Evolutionary conservation across 2,113 vertebrate genomes (phyloP).

Genomic region (Pollachius pollachius): DNA sequence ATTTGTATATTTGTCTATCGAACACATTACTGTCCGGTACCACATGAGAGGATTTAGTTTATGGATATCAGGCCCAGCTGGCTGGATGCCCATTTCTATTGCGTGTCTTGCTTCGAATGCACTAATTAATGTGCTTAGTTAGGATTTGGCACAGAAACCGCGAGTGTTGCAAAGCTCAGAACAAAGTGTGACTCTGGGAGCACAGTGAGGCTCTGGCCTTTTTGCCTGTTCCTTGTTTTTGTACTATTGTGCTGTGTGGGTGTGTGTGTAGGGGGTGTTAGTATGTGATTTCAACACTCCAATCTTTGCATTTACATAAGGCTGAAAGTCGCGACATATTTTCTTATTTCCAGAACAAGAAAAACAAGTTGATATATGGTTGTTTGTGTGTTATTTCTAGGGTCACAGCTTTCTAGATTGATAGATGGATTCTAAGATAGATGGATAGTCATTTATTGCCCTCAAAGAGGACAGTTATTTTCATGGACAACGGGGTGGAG

Average conservation of each 20-base stretch:
- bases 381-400: neutral
- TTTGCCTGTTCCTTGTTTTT: conserved; percentile 10
- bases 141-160: conserved; percentile 6
- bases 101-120: neutral
- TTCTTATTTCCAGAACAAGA: neutral
- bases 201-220: neutral
- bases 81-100: conserved; percentile 9
- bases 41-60: conserved; percentile 19
- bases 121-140: conserved; percentile 24
- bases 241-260: conserved; percentile 1
- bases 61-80: conserved; percentile 14
- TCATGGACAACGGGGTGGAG: too few species aligned
- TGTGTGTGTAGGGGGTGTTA: too few species aligned
- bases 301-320: conserved; percentile 8
- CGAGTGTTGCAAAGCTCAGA: conserved; percentile 3
- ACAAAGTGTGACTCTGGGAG: conserved; percentile 3
- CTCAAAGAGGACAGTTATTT: too few species aligned
- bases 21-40: neutral
- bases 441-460: too few species aligned
- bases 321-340: neutral
- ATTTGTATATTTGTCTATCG: neutral
- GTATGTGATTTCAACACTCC: conserved; percentile 5
- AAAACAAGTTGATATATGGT: neutral
- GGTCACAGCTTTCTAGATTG: neutral
- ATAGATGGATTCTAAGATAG: too few species aligned